Percentiles rank a stretch among this genome's conserved stretches.
Conservation (phyloP, 1,140 invertebrate genomes). For the Lucilia sericata region DNA sequence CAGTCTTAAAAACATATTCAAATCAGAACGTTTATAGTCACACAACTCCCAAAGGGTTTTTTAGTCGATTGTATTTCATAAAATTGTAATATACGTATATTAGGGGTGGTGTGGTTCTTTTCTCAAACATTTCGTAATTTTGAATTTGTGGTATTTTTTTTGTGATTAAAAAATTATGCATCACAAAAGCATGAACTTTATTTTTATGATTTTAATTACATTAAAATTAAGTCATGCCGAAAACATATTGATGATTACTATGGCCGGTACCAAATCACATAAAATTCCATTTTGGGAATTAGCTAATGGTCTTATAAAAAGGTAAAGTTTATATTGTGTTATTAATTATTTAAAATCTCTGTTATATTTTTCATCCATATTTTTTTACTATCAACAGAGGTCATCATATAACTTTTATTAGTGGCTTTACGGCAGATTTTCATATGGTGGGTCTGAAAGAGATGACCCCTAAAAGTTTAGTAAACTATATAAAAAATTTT, state of each 20-base stretch:
- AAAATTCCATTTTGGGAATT: constrained; percentile 82
- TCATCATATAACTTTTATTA: constrained; percentile 80
- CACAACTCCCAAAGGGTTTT: neutral
- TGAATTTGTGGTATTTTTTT: neutral
- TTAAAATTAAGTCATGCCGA: constrained; percentile 25
- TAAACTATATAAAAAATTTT: constrained; percentile 78
- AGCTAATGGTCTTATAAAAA: constrained; percentile 72
- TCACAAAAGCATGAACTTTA: constrained; percentile 5
- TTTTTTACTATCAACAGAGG: constrained; percentile 67
- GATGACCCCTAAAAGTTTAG: constrained; percentile 73
- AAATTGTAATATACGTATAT: too few species aligned
- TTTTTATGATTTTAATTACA: constrained; percentile 34
- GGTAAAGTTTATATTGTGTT: constrained; percentile 65
- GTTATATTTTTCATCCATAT: neutral
- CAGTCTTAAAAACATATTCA: neutral
- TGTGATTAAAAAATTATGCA: neutral
- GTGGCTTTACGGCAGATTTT: constrained; percentile 77
- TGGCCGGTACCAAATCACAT: constrained; percentile 86
- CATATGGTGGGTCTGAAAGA: constrained; percentile 72
- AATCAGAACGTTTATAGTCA: neutral
- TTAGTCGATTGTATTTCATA: neutral
- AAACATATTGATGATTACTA: constrained; percentile 73
- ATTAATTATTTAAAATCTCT: constrained; percentile 70
- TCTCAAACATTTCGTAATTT: neutral
- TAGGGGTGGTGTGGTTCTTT: neutral